phyloP scores from a whole-genome alignment of 1,140 invertebrate genomes.

The Drosophila erecta region DNA sequence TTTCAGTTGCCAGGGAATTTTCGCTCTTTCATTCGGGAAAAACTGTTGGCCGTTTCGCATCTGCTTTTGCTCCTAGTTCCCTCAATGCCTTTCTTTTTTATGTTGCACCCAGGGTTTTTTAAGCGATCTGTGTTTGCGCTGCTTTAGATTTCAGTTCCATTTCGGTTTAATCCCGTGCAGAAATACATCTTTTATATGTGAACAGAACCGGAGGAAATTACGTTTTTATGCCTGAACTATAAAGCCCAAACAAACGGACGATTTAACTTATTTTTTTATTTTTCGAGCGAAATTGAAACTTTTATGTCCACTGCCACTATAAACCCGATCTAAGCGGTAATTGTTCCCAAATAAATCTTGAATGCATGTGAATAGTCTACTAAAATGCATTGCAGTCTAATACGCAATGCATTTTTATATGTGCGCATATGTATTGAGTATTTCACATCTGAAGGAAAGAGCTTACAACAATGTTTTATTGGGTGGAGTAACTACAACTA shows the following conservation, averaged over 20 bases:
- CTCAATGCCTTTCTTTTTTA: background rate
- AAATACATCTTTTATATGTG: conserved; percentile 28
- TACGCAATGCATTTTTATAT: background rate
- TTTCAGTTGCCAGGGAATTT: conserved; percentile 47
- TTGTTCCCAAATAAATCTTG: background rate
- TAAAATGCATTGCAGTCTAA: background rate
- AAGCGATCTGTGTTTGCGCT: conserved; percentile 16
- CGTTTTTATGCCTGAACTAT: conserved; percentile 21
- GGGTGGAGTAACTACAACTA: background rate
- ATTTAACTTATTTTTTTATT: conserved; percentile 23
- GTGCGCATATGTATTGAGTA: background rate
- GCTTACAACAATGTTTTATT: background rate
- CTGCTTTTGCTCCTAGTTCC: conserved; percentile 15
- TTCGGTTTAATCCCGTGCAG: conserved; percentile 24
- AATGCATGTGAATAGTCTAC: background rate
- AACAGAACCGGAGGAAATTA: background rate
- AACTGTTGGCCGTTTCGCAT: conserved; percentile 43
- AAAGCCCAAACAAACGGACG: conserved; percentile 24
- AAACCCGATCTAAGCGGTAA: background rate
- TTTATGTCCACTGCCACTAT: conserved; percentile 11
- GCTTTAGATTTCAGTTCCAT: conserved; percentile 28
- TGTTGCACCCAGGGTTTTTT: background rate
- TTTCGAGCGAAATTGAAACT: conserved; percentile 8
- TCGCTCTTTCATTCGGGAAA: conserved; percentile 17
- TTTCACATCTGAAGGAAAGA: background rate